Evolutionary conservation across 2,113 vertebrate species (phyloP), one percentile per base, ranked within the genome.

Genomic region (Pimephales promelas): DNA sequence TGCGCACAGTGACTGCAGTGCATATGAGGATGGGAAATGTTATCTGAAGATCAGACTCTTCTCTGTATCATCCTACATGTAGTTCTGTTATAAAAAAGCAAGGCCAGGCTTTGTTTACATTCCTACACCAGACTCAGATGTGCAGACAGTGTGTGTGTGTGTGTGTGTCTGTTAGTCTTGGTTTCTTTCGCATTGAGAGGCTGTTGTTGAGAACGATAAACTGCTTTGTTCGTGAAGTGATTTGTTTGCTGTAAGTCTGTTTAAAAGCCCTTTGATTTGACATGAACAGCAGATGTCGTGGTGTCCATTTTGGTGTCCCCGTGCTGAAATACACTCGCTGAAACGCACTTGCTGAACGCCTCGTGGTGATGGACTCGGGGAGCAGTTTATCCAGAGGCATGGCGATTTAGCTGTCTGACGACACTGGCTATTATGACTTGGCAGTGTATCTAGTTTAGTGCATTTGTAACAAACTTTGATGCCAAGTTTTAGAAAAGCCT

Each of bases 401-500:
- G 5, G 16, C 4, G 1, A 18, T 61, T 79, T 36, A 20, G 76
- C 9, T 62, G 36, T 47, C n/a, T 79, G 76, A 79, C 40, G 57
- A 47, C 43, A 66, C 59, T 3, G 26, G 43, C 43, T 18, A 49
- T 79, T 31, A 66, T 34, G 18, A 49, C 26, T 66, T 79, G 78
- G 78, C 59, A 64, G 57, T 22, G 64, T 47, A 45, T 66, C 7
- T 45, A 64, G 59, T 79, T 66, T 22, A 64, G 61, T 62, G 14
- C 24, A 49, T 79, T 79, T 66, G 43, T 47, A 49, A 66, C 24
- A 49, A 20, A 31, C 43, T 52, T 64, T 31, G 59, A 49, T 79
- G 78, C 59, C 78, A 79, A 11, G 59, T 79, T 79, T 28, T 22
- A 66, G 59, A 79, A 79, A 79, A 79, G 78, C 59, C 3, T 79